Base-by-base conservation (phyloP, 1,140 invertebrate species). In the Bactericera cockerelli region DNA sequence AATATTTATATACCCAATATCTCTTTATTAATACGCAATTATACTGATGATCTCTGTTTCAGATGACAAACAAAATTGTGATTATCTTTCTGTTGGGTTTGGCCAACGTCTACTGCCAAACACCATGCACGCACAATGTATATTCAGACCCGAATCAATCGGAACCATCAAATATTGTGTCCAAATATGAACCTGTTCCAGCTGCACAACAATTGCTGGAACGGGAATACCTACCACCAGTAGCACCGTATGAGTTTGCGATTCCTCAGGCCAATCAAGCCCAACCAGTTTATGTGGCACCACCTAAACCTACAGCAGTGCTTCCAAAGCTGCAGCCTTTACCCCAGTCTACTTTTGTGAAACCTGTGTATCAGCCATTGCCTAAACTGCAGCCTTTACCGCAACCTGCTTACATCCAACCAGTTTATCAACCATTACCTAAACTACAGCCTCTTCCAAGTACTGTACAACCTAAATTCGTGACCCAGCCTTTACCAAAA, bases 351-450 rank as follows among this genome's bases (percentile, higher is more conserved):
- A 49, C 42, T 16, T 49, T 10, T 49, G 42, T 49, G 42, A 49
- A 49, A 49, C 42, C 42, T 6, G 42, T 49, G 42, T 49, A 49
- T 16, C 42, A 49, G 22, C 42, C 42, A 4, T 49, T 49, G 42
- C 42, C 42, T 16, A 49, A 49, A 49, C 22, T 49, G 22, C n/a
- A 16, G 22, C 42, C 42, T 49, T 16, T 49, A 22, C 42, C 42
- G 19, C 42, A 49, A 22, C 4, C 42, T 10, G 19, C 42, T 19
- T 6, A 49, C 42, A 13, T 31, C 4, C 4, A 31, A 13, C 28
- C 28, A 6, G 42, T 49, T 16, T 19, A 19, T 22, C 42, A 49
- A 49, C 42, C 42, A 49, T n/a, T 49, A 16, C 42, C 42, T 22
- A 49, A 49, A 49, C 19, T 49, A 49, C n/a, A 16, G 19, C 42